Evolutionary conservation across 37 sponge, comb jelly and placozoan genomes (phyloP).

Genomic region (Cladorhizidae sp.): DNA sequence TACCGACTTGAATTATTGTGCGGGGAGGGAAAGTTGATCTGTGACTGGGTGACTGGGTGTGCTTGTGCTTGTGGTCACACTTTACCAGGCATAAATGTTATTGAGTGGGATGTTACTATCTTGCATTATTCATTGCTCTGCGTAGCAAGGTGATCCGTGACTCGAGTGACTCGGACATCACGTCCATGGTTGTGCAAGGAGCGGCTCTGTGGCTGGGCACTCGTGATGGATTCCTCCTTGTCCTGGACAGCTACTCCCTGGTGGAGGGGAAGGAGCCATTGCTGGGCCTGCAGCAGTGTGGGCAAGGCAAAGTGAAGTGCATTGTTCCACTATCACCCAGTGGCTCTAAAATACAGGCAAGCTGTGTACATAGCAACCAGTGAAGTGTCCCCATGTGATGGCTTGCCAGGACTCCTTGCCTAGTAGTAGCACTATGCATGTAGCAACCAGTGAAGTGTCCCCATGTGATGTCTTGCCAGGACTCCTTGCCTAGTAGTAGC

Average conservation of each 20-base stretch:
- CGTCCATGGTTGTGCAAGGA: conserved; percentile 69
- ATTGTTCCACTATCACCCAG: conserved; percentile 50
- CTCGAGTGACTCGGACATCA: conserved; percentile 50
- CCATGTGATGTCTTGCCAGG: no score
- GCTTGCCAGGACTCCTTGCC: no score
- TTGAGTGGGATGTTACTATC: no score
- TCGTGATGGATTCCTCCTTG: conserved; percentile 57
- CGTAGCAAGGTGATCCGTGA: conserved; percentile 21
- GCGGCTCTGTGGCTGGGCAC: conserved; percentile 78
- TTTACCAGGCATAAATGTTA: no score
- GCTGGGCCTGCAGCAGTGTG: conserved; percentile 70
- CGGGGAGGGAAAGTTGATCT: no score
- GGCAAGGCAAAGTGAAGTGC: conserved; percentile 57
- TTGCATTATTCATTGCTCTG: neutral
- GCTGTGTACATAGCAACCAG: no score
- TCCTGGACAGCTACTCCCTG: conserved; percentile 61
- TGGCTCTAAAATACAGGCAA: conserved; percentile 25
- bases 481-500: no score
- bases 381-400: neutral
- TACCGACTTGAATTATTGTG: no score
- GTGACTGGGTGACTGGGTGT: no score
- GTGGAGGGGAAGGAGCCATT: conserved; percentile 31
- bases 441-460: no score
- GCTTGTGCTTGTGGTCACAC: no score
- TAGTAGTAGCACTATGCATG: no score